Conservation (phyloP, 2,113 vertebrate species). For the Felis chaus region DNA sequence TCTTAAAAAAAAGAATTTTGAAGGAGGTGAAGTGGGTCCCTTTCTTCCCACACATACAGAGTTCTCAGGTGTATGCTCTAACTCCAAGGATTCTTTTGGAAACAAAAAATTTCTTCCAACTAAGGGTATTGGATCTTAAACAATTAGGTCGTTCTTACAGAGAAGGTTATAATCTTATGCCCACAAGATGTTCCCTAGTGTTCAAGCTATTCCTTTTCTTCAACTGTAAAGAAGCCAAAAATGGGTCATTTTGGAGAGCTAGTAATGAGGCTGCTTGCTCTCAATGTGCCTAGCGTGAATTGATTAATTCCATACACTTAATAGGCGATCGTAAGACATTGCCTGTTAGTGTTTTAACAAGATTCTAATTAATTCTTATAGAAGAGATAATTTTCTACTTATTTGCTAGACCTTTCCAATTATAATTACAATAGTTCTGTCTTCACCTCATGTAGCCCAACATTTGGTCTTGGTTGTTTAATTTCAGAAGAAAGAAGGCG, state of each 20-base stretch:
- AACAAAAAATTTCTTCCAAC: slow-evolving; percentile 3
- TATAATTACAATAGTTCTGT: slow-evolving; percentile 67
- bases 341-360: slow-evolving; percentile 18
- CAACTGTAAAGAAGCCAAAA: background rate
- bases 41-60: background rate
- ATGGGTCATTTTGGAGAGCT: slow-evolving; percentile 16
- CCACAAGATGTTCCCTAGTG: background rate
- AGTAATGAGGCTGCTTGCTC: background rate
- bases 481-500: slow-evolving; percentile 64
- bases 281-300: background rate
- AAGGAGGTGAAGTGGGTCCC: background rate
- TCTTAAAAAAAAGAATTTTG: no score
- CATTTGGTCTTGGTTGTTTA: slow-evolving; percentile 47
- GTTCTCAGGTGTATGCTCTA: background rate
- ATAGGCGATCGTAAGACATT: background rate
- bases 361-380: slow-evolving; percentile 62
- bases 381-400: slow-evolving; percentile 64
- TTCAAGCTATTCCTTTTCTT: background rate
- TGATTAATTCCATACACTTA: slow-evolving; percentile 34
- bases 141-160: background rate
- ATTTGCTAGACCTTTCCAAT: slow-evolving; percentile 47
- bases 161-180: background rate
- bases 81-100: background rate
- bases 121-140: background rate
- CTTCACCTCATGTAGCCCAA: slow-evolving; percentile 55